Base-by-base conservation (phyloP, 2,113 vertebrate genomes). In the Spea bombifrons region DNA sequence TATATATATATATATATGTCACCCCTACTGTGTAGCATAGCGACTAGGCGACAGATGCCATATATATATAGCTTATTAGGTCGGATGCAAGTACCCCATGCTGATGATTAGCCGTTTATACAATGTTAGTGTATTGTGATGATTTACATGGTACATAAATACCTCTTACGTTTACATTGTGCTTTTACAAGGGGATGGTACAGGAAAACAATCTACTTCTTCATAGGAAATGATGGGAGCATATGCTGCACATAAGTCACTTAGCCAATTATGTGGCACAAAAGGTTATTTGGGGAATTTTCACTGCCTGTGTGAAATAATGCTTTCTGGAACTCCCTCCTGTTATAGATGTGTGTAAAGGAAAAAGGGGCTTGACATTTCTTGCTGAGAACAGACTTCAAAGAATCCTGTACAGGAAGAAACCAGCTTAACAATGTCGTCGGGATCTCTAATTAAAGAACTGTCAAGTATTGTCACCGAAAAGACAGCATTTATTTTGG, bases 141-240 rank as follows among this genome's bases (percentile, higher is more conserved):
- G 49, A 8, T 71, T 71, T 78, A 59, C 68, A 78, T 66, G 59
- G 76, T 78, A 72, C 17, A 78, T 78, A 78, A 78, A 72, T 46
- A 16, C 57, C 45, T 64, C 30, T 71, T 57, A 71, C 7, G 64
- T 15, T 50, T 15, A 12, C 49, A 72, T 78, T 78, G 76, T 78
- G 17, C 16, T 17, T 65, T 78, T 43, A 52, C 57, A 71, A 15
- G 50, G 50, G 64, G 15, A 0, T 44, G 45, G 53, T 43, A 50
- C 13, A 45, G 5, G 44, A 15, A 46, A 66, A 44, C 49, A 72
- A 72, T 72, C 44, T 13, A 17, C 49, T 17, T 49, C 43, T 66
- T 53, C 9, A 72, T 66, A 78, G 43, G 61, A 55, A 55, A 45
- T 16, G 7, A 66, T 63, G 17, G n/a, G 49, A 78, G 48, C 76